Evolutionary conservation across 2,888 invertebrate genomes (phyloP).

Genomic region (Drosophila imparisetae): DNA sequence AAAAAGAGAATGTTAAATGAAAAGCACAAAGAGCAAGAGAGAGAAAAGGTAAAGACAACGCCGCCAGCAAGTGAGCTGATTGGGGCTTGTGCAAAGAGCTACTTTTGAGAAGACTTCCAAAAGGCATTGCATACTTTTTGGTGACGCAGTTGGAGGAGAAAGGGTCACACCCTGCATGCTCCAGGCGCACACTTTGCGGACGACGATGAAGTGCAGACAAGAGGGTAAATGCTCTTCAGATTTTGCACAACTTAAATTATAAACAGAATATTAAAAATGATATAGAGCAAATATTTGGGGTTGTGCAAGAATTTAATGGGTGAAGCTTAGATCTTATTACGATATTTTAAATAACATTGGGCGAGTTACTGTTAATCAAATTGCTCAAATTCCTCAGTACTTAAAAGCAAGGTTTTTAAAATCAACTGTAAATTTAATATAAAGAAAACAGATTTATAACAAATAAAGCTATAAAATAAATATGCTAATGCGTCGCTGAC

Average conservation of each 20-base stretch:
- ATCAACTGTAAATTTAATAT: background rate
- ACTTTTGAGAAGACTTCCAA: conserved; percentile 50
- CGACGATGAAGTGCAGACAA: conserved; percentile 26
- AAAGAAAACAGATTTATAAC: background rate
- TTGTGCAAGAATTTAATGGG: background rate
- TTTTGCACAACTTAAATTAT: conserved; percentile 16
- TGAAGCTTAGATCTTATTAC: background rate
- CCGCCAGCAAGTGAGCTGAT: conserved; percentile 54
- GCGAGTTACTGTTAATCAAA: background rate
- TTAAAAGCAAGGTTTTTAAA: background rate
- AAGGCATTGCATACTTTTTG: conserved; percentile 55
- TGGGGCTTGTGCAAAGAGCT: conserved; percentile 49
- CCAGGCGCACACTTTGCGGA: conserved; percentile 32
- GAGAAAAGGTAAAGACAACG: conserved; percentile 37
- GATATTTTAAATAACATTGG: background rate
- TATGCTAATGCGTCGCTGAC: background rate
- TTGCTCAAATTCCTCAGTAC: rapidly evolving
- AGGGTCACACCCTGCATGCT: conserved; percentile 6
- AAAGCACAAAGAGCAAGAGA: background rate
- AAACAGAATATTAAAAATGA: conserved; percentile 32
- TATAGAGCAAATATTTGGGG: background rate
- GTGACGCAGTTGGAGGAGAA: background rate
- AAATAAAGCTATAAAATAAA: background rate
- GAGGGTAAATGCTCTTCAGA: conserved; percentile 12
- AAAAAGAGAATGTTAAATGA: conserved; percentile 7